phyloP scores from a whole-genome alignment of 2,113 vertebrate species.

The Collichthys lucidus region DNA sequence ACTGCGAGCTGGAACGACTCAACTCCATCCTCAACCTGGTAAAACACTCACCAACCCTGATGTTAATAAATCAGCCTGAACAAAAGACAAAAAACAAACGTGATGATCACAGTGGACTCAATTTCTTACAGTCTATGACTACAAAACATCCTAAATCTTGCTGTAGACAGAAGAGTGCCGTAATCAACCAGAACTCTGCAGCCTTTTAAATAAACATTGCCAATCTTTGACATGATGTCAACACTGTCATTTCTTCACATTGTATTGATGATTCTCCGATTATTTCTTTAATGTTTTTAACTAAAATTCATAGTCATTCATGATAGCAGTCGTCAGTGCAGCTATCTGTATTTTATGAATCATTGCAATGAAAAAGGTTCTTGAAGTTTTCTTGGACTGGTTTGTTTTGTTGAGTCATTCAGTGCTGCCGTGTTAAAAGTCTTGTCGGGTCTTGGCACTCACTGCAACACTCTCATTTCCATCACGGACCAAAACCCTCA shows the following conservation, averaged over 20 bases:
- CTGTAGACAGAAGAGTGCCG: too few relatives aligned
- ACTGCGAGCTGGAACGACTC: constrained; percentile 94
- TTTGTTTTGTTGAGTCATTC: not conserved
- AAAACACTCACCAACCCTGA: not conserved
- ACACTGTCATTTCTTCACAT: too few relatives aligned
- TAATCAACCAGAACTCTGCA: too few relatives aligned
- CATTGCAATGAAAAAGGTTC: not conserved
- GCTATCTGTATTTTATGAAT: not conserved
- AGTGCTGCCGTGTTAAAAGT: not conserved
- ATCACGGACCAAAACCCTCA: not conserved
- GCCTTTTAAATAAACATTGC: too few relatives aligned
- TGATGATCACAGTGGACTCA: not conserved
- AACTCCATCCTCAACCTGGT: constrained; percentile 94
- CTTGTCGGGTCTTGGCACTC: not conserved
- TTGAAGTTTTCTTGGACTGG: not conserved
- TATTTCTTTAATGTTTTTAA: too few relatives aligned
- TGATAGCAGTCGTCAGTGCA: too few relatives aligned
- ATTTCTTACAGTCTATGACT: not conserved
- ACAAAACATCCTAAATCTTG: not conserved
- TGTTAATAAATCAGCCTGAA: not conserved
- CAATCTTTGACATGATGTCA: too few relatives aligned
- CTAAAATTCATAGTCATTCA: too few relatives aligned
- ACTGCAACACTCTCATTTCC: not conserved
- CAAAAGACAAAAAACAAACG: not conserved
- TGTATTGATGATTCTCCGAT: too few relatives aligned